Evolutionary conservation across 1,140 invertebrate species (phyloP).

Genomic region (Uloborus diversus): DNA sequence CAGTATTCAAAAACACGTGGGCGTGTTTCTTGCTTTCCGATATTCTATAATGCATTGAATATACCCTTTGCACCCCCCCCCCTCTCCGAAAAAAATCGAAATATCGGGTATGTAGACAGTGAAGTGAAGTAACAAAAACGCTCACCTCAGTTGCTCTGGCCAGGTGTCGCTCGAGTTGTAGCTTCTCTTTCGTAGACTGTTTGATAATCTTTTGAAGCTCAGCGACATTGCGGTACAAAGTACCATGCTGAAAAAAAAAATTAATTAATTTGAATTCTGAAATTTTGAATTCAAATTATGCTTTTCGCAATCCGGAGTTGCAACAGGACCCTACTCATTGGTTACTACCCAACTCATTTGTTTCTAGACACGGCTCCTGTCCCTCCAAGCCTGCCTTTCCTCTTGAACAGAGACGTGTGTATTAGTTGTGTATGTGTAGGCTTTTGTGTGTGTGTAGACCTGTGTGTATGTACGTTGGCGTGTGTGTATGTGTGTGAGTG

Average conservation of each 20-base stretch:
- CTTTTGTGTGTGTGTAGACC: too few species aligned
- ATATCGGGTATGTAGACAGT: too few species aligned
- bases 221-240: conserved; percentile 64
- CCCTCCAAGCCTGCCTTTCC: not conserved
- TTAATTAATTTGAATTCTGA: not conserved
- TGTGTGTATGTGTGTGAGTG: too few species aligned
- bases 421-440: too few species aligned
- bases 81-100: too few species aligned
- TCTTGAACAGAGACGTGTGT: too few species aligned
- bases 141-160: conserved; percentile 61
- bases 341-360: not conserved
- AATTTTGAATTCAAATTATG: not conserved
- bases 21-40: too few species aligned
- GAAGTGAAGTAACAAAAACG: too few species aligned
- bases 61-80: too few species aligned
- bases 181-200: conserved; percentile 66
- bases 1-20: too few species aligned
- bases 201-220: conserved; percentile 65
- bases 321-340: not conserved
- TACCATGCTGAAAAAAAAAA: conserved; percentile 61
- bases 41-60: too few species aligned
- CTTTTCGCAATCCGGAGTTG: not conserved
- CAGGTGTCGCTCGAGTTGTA: conserved; percentile 67
- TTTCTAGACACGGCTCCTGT: not conserved
- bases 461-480: too few species aligned